Percentiles rank a stretch among this genome's conserved stretches.
Conservation (phyloP, 2,113 vertebrate genomes). For the Crocuta crocuta region DNA sequence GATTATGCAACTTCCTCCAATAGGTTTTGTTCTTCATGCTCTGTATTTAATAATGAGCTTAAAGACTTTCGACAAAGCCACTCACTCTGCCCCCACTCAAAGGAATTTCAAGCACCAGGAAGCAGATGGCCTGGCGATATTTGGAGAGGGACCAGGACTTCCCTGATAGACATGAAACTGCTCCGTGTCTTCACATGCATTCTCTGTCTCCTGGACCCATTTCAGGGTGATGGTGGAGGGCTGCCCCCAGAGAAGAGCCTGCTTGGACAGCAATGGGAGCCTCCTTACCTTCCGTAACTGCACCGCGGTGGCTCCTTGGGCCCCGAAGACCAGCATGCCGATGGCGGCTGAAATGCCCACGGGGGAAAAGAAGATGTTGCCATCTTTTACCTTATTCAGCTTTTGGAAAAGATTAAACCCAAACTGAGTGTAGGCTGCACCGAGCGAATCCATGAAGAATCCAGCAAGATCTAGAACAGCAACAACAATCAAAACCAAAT, state of each 20-base stretch:
- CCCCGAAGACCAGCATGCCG: conserved; percentile 72
- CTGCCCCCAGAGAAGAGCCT: background rate
- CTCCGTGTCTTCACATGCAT: background rate
- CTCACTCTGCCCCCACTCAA: background rate
- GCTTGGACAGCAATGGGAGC: background rate
- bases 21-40: background rate
- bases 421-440: conserved; percentile 51
- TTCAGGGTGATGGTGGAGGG: background rate
- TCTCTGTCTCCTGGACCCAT: background rate
- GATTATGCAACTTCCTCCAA: background rate
- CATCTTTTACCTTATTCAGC: conserved; percentile 37
- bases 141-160: background rate
- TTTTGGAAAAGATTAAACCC: conserved; percentile 79
- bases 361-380: conserved; percentile 82
- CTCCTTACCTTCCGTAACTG: conserved; percentile 67
- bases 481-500: background rate
- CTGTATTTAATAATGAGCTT: background rate
- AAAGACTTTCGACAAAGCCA: background rate
- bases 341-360: conserved; percentile 74
- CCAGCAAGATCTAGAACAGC: conserved; percentile 23
- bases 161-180: background rate
- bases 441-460: conserved; percentile 43
- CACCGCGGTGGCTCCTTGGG: background rate
- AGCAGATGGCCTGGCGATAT: background rate
- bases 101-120: background rate